phyloP scores from a whole-genome alignment of 2,888 invertebrate genomes.

The Drosophila paramelanica region DNA sequence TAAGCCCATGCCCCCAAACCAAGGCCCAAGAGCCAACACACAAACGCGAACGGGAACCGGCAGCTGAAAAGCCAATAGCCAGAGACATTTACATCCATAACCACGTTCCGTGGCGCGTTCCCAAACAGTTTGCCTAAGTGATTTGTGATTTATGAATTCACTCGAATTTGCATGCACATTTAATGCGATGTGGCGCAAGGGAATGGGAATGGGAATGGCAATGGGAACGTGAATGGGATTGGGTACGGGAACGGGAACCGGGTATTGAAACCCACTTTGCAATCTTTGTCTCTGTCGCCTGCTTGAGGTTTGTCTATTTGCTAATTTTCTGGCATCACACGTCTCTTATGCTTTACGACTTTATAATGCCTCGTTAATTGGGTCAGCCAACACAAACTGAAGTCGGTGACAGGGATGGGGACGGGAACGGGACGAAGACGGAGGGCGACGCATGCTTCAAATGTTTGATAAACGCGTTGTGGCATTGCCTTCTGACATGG shows the following conservation, averaged over 20 bases:
- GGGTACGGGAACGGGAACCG: background rate
- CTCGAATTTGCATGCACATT: conserved; percentile 68
- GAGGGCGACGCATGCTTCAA: conserved; percentile 50
- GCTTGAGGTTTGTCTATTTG: conserved; percentile 60
- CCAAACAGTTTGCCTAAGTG: conserved; percentile 66
- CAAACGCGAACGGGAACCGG: background rate
- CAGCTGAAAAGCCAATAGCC: conserved; percentile 16
- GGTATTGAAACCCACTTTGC: conserved; percentile 15
- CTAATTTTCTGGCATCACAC: conserved; percentile 60
- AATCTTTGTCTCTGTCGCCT: conserved; percentile 20
- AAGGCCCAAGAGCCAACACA: background rate
- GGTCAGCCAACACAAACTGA: conserved; percentile 54
- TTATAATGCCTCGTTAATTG: conserved; percentile 74
- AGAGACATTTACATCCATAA: conserved; percentile 31
- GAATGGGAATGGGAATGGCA: background rate
- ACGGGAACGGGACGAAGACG: background rate
- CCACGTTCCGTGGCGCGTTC: conserved; percentile 23
- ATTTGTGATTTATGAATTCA: conserved; percentile 78
- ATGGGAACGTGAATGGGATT: conserved; percentile 1
- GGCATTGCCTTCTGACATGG: conserved; percentile 71
- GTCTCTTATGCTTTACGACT: conserved; percentile 62
- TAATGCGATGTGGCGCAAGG: conserved; percentile 56
- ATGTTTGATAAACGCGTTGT: conserved; percentile 74
- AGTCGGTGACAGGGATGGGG: conserved; percentile 13
- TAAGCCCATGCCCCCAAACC: conserved; percentile 33